Base-by-base conservation (phyloP, 1,140 invertebrate species). In the Dreissena polymorpha region DNA sequence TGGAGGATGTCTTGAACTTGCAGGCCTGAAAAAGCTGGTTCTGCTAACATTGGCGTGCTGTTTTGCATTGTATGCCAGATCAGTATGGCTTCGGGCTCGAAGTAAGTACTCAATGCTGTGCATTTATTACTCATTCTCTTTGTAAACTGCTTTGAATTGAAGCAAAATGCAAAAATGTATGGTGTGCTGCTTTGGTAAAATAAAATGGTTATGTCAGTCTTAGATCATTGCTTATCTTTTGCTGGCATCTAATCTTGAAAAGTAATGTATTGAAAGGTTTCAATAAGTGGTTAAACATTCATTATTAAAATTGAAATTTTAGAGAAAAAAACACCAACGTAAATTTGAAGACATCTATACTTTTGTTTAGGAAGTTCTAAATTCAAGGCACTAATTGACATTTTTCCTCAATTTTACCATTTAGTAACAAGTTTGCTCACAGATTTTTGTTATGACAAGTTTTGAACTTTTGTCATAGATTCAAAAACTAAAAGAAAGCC, bases 1-100 rank as follows among this genome's bases (percentile, higher is more conserved):
- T 39, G 8, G 8, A 39, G 8, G 39, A 39, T 67, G 23, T 67
- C 64, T 23, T 67, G 64, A 23, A 14, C 8, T 72, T 75, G 49
- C 60, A 76, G 74, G 74, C 53, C 49, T 76, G 60, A 76, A 76
- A 29, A 76, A 76, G 57, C n/a, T 76, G n/a, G 18, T 76, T 39
- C 13, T 65, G 10, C 29, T 76, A 23, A 76, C 63, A 39, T 14
- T 76, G 0, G 21, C 67, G 14, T 76, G 74, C 49, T 51, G 27
- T 25, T 14, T 67, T 5, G 60, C 10, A 10, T 16, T 65, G 6
- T 76, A 76, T 53, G 67, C 67, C n/a, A 64, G 60, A 29, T 51
- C 74, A 21, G 74, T 76, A 1, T 18, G 65, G 1, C 39, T 67
- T 51, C 60, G 74, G 55, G 8, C 74, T 51, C 65, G 18, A 76